Evolutionary conservation across 1,140 invertebrate genomes (phyloP).

Genomic region (Temnothorax longispinosus): DNA sequence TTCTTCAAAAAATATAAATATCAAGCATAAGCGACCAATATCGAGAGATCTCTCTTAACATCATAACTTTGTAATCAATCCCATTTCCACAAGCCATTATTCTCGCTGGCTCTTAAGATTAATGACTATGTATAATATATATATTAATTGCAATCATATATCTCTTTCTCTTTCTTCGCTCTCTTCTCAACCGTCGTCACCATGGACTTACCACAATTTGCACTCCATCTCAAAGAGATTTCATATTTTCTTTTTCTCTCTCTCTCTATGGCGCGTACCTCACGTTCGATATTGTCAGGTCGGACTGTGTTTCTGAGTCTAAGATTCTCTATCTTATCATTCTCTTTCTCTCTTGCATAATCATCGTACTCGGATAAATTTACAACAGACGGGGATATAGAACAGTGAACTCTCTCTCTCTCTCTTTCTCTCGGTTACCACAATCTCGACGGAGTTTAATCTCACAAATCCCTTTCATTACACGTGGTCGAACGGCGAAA

Average conservation of each 20-base stretch:
- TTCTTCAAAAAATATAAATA: conserved; percentile 84
- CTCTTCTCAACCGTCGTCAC: conserved; percentile 54
- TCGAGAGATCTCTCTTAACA: conserved; percentile 54
- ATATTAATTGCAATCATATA: conserved; percentile 62
- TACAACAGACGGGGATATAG: conserved; percentile 68
- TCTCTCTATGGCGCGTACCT: conserved; percentile 73
- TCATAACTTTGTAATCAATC: conserved; percentile 64
- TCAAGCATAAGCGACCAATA: conserved; percentile 81
- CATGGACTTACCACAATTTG: conserved; percentile 20
- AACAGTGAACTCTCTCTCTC: conserved; percentile 48
- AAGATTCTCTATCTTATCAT: conserved; percentile 60
- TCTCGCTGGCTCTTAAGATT: conserved; percentile 79
- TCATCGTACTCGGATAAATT: conserved; percentile 62
- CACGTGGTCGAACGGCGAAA: conserved; percentile 47
- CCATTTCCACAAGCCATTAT: conserved; percentile 59
- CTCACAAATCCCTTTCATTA: conserved; percentile 55
- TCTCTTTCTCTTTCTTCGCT: conserved; percentile 40
- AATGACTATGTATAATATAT: conserved; percentile 78
- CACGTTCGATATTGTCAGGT: conserved; percentile 81
- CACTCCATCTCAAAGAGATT: conserved; percentile 39
- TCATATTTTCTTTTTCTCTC: neutral
- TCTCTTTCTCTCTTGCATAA: conserved; percentile 6
- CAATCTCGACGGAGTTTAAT: conserved; percentile 68
- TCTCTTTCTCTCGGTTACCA: conserved; percentile 45
- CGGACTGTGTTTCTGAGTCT: conserved; percentile 72